Evolutionary conservation across 2,888 invertebrate species (phyloP).

Genomic region (Tetramorium bicarinatum): DNA sequence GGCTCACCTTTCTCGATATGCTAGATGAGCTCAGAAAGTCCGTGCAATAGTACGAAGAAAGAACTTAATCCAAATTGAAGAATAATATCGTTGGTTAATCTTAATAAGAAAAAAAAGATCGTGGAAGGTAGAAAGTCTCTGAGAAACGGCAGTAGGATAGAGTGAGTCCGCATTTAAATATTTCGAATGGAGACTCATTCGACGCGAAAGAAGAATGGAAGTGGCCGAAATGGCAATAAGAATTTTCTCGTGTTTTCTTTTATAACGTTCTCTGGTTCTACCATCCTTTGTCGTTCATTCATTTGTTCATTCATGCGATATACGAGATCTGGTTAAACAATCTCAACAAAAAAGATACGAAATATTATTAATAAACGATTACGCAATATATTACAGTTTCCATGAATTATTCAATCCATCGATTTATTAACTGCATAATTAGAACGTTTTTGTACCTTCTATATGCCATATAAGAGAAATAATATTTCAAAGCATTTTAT

Average conservation of each 20-base stretch:
- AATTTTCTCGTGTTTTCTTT: conserved; percentile 47
- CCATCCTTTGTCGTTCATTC: conserved; percentile 11
- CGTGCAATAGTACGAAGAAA: conserved; percentile 45
- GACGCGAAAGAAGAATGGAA: conserved; percentile 20
- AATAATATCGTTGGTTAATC: conserved; percentile 77
- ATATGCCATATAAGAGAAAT: neutral
- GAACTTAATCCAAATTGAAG: conserved; percentile 79
- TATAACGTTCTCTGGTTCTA: conserved; percentile 11
- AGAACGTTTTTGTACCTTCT: neutral
- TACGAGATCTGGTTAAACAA: conserved; percentile 50
- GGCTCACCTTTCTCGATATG: conserved; percentile 58
- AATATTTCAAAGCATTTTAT: conserved; percentile 32
- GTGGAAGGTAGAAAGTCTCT: conserved; percentile 50
- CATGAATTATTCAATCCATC: neutral
- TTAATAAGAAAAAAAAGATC: conserved; percentile 52
- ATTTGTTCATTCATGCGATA: conserved; percentile 32
- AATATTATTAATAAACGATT: conserved; percentile 1
- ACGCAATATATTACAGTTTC: neutral
- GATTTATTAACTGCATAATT: conserved; percentile 14
- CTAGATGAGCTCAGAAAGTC: conserved; percentile 58
- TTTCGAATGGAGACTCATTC: conserved; percentile 59
- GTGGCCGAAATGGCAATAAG: conserved; percentile 53
- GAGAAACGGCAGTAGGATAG: conserved; percentile 39
- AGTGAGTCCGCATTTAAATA: conserved; percentile 67
- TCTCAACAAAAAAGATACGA: neutral